Conservation (phyloP, 1,140 invertebrate genomes). For the Brevipalpus yothersi region DNA sequence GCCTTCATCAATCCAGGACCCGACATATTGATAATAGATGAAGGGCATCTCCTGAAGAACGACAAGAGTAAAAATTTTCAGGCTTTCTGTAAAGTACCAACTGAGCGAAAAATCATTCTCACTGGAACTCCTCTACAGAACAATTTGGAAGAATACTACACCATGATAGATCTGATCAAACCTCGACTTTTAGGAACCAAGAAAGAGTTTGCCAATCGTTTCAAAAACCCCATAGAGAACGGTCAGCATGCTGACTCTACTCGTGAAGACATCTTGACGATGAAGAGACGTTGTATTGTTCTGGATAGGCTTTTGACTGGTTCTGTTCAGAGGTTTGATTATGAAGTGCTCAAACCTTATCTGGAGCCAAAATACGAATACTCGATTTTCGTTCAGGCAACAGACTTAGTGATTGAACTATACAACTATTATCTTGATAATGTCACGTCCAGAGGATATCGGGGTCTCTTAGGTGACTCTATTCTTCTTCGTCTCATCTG, state of each 20-base stretch:
- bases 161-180: slow-evolving; percentile 84
- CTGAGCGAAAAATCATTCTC: slow-evolving; percentile 52
- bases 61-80: slow-evolving; percentile 73
- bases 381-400: neutral
- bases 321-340: slow-evolving; percentile 14
- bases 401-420: neutral
- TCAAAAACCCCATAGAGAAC: slow-evolving; percentile 3
- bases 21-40: slow-evolving; percentile 80
- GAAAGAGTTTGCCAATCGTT: slow-evolving; percentile 85
- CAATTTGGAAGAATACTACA: slow-evolving; percentile 34
- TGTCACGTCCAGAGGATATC: neutral
- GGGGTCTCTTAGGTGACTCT: neutral
- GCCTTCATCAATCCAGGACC: slow-evolving; percentile 53
- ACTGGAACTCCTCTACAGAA: slow-evolving; percentile 24
- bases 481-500: neutral
- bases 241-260: slow-evolving; percentile 1
- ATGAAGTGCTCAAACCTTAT: neutral
- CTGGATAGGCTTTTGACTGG: neutral
- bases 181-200: slow-evolving; percentile 68
- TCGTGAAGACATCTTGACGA: neutral
- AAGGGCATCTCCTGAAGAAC: slow-evolving; percentile 89
- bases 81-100: slow-evolving; percentile 69
- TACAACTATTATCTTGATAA: neutral
- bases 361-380: neutral
- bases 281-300: neutral